Evolutionary conservation across 2,888 invertebrate species (phyloP).

Genomic region (Tanypteryx hageni): DNA sequence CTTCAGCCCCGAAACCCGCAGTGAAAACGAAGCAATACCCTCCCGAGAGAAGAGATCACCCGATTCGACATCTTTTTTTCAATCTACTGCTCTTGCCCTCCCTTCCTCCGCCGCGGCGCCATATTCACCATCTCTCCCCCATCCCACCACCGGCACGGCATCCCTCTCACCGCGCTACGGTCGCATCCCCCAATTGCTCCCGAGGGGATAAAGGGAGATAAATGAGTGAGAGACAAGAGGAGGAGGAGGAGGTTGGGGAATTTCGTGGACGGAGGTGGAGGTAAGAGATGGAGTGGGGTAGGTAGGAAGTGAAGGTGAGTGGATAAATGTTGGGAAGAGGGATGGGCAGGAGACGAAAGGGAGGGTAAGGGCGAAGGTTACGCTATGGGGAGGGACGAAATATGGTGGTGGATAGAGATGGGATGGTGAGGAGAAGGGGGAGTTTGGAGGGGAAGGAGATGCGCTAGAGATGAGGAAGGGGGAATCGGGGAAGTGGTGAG

Average conservation of each 20-base stretch:
- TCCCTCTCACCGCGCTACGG: not conserved
- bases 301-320: not conserved
- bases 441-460: not conserved
- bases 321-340: too few relatives aligned
- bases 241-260: not conserved
- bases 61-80: conserved; percentile 28
- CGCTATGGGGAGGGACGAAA: not conserved
- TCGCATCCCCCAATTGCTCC: conserved; percentile 2
- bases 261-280: not conserved
- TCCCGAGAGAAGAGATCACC: not conserved
- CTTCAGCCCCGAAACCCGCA: not conserved
- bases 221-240: not conserved
- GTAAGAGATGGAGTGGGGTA: not conserved
- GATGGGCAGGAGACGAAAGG: not conserved
- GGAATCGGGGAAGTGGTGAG: not conserved
- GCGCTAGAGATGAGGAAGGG: not conserved
- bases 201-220: not conserved
- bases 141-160: not conserved
- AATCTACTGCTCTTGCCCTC: not conserved
- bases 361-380: not conserved
- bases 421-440: not conserved
- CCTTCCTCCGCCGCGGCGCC: not conserved
- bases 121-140: not conserved
- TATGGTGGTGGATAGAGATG: not conserved
- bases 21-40: conserved; percentile 11